Percentiles rank a stretch among this genome's conserved stretches.
Conservation (phyloP, 1,140 invertebrate species). For the Drosophila guanche region DNA sequence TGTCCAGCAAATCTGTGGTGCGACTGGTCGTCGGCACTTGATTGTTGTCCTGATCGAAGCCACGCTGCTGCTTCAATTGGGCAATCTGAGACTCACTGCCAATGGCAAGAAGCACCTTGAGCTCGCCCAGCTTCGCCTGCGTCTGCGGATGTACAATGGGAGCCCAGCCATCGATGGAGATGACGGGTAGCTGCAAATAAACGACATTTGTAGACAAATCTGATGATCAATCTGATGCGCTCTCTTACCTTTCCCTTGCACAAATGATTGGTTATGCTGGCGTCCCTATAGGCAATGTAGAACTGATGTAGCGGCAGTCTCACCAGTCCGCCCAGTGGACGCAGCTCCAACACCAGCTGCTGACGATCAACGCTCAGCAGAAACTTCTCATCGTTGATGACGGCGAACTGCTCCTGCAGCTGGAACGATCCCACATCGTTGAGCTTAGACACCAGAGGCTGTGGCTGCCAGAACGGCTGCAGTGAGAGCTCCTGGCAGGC, state of each 20-base stretch:
- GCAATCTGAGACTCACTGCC: constrained; percentile 86
- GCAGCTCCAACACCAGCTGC: constrained; percentile 85
- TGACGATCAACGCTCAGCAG: constrained; percentile 85
- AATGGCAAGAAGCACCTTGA: constrained; percentile 85
- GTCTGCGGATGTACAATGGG: constrained; percentile 84
- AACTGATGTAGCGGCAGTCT: constrained; percentile 86
- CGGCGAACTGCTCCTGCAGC: constrained; percentile 84
- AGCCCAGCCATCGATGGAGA: constrained; percentile 86
- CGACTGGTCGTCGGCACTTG: constrained; percentile 39
- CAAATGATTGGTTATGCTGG: constrained; percentile 85
- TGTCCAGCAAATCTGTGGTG: constrained; percentile 84
- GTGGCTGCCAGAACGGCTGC: constrained; percentile 73
- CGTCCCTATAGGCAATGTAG: constrained; percentile 86
- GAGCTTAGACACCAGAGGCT: constrained; percentile 33
- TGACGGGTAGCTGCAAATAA: constrained; percentile 85
- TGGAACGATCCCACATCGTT: constrained; percentile 37
- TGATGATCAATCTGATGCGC: background rate
- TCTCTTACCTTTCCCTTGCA: constrained; percentile 70
- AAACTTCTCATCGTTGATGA: constrained; percentile 85
- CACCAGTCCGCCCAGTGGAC: constrained; percentile 84
- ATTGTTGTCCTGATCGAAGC: constrained; percentile 68
- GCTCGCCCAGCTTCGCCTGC: constrained; percentile 84
- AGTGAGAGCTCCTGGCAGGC: constrained; percentile 54
- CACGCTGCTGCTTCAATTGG: constrained; percentile 85
- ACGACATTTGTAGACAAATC: background rate